Evolutionary conservation across 2,888 invertebrate species (phyloP).

Genomic region (Bellardia bayeri): DNA sequence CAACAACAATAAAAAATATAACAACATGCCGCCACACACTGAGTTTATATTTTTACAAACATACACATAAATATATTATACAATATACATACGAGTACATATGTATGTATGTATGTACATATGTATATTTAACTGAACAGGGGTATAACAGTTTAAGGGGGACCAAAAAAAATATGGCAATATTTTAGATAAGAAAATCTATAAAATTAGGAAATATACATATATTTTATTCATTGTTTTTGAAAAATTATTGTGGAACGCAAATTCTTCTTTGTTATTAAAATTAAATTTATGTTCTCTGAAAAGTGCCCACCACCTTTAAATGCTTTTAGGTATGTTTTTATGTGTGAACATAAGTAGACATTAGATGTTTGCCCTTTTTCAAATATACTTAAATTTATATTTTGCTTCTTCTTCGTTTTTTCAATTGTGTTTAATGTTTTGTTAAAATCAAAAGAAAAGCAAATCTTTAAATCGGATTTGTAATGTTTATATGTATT

Average conservation of each 20-base stretch:
- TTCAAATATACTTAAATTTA: background rate
- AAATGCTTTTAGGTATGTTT: constrained; percentile 10
- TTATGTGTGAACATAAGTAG: constrained; percentile 9
- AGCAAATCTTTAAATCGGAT: constrained; percentile 64
- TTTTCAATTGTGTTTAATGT: background rate
- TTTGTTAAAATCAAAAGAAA: constrained; percentile 22
- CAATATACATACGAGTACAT: no score
- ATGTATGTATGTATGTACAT: no score
- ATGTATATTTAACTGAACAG: constrained; percentile 5
- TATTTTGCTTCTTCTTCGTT: background rate
- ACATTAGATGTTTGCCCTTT: constrained; percentile 31
- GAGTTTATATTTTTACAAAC: constrained; percentile 26
- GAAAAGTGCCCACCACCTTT: constrained; percentile 19
- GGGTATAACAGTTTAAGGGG: background rate
- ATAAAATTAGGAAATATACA: no score
- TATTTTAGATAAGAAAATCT: no score
- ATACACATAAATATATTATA: background rate
- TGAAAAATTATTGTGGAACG: no score
- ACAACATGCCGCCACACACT: constrained; percentile 59
- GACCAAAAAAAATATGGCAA: no score
- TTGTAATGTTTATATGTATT: constrained; percentile 66
- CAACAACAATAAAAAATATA: constrained; percentile 10
- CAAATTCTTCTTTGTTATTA: background rate
- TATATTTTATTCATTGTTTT: no score
- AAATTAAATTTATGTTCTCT: background rate